Percentiles rank a stretch among this genome's conserved stretches.
phyloP scores from a whole-genome alignment of 92 coral and sea anemone species.

The Palythoa caribaeorum region DNA sequence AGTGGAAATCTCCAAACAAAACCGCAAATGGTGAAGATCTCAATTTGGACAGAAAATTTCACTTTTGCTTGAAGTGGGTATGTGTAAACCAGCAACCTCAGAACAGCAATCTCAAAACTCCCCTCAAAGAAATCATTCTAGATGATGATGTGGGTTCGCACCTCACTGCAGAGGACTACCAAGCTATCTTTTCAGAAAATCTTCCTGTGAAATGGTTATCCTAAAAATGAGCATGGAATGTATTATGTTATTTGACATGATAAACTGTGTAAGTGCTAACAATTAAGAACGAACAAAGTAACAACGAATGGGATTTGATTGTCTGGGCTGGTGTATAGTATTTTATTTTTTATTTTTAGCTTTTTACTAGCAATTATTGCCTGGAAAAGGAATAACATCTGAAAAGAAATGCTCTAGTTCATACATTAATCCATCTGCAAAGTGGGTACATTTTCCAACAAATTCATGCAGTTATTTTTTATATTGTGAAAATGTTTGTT shows the following conservation, averaged over 20 bases:
- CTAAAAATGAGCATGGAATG: constrained; percentile 9
- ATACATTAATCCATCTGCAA: constrained; percentile 11
- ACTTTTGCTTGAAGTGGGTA: constrained; percentile 70
- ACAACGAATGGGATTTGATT: constrained; percentile 4
- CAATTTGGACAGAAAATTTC: constrained; percentile 48
- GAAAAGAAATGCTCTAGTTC: constrained; percentile 6
- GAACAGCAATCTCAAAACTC: constrained; percentile 53
- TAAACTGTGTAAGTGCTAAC: constrained; percentile 12
- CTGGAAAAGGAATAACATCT: constrained; percentile 5
- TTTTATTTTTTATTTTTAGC: not conserved
- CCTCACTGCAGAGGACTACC: constrained; percentile 54
- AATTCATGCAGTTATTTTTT: not conserved
- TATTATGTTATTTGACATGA: not conserved
- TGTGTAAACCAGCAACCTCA: constrained; percentile 48
- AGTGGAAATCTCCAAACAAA: constrained; percentile 61
- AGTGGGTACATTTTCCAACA: not conserved
- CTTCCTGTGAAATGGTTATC: constrained; percentile 67
- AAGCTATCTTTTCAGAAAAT: constrained; percentile 48
- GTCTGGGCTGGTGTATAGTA: constrained; percentile 4
- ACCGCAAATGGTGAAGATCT: constrained; percentile 53
- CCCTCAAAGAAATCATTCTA: constrained; percentile 45
- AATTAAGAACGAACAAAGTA: constrained; percentile 3
- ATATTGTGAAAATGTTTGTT: not conserved
- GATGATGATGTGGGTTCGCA: constrained; percentile 39
- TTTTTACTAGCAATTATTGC: constrained; percentile 2